Conservation (phyloP, 2,113 vertebrate genomes). For the Stomatorhinus ivindoensis region DNA sequence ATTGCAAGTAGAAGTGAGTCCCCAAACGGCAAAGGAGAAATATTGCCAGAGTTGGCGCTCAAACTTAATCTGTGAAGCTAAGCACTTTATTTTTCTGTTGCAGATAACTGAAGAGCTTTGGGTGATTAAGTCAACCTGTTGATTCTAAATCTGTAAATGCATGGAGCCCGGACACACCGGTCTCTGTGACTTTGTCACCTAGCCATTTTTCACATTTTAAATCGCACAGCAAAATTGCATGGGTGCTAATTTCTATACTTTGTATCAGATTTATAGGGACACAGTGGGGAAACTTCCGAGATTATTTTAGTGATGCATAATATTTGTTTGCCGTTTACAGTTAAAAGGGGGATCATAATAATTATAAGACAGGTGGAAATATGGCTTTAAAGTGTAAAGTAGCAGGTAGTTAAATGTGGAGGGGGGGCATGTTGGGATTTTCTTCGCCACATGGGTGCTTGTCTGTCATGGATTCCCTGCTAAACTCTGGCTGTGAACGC, state of each 20-base stretch:
- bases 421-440: not conserved
- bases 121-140: not conserved
- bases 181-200: not conserved
- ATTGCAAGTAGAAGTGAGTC: not conserved
- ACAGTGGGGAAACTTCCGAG: not conserved
- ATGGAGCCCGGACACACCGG: not conserved
- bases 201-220: not conserved
- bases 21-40: not conserved
- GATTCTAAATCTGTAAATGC: not conserved
- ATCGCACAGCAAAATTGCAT: not conserved
- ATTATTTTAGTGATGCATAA: not conserved
- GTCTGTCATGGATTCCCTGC: slow-evolving; percentile 10
- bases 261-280: not conserved
- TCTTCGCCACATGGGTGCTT: not conserved
- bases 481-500: slow-evolving; percentile 27
- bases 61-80: not conserved
- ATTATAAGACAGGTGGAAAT: not conserved
- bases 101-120: not conserved
- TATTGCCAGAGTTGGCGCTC: not conserved
- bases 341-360: not conserved
- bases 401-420: not conserved
- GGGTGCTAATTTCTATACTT: not conserved
- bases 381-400: not conserved
- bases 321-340: not conserved
- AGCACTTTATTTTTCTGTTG: not conserved